Evolutionary conservation across 2,888 invertebrate genomes (phyloP).

Genomic region (Lobophora halterata): DNA sequence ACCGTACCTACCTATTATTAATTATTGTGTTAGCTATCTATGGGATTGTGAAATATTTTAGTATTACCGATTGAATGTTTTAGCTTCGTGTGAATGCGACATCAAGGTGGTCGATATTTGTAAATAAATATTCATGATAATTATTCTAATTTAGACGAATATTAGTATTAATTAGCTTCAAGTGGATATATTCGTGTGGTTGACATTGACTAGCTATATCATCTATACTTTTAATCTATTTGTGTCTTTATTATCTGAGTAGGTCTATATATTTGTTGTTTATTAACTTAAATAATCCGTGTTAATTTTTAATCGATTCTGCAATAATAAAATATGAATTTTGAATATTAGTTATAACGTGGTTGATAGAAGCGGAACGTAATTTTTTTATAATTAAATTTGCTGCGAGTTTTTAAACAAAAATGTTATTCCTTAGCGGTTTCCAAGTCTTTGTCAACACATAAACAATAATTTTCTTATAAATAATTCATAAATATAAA

Average conservation of each 20-base stretch:
- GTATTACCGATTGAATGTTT: slow-evolving; percentile 6
- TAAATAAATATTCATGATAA: slow-evolving; percentile 60
- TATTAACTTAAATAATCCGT: no score
- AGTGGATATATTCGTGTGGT: slow-evolving; percentile 61
- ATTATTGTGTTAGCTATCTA: no score
- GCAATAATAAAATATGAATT: no score
- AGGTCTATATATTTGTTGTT: no score
- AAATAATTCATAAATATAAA: slow-evolving; percentile 56
- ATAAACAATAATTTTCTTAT: slow-evolving; percentile 56
- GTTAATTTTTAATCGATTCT: no score
- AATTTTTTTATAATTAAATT: no score
- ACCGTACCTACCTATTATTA: no score
- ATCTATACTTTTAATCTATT: neutral
- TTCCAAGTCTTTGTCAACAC: slow-evolving; percentile 32
- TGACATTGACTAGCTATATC: slow-evolving; percentile 24
- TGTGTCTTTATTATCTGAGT: no score
- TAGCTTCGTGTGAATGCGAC: slow-evolving; percentile 26
- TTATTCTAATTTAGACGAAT: slow-evolving; percentile 68
- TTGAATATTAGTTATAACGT: no score
- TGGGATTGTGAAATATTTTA: no score
- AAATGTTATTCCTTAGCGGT: neutral
- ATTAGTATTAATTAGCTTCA: slow-evolving; percentile 68
- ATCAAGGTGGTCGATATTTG: slow-evolving; percentile 41
- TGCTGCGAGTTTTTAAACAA: no score
- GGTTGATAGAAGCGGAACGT: no score